A percentile compares a stretch with the other conserved stretches of the same genome.
These are phyloP conservation scores for Luscinia luscinia DNA, from an alignment of 2,797 vertebrate genomes.

Conservation along the genomic window DNA sequence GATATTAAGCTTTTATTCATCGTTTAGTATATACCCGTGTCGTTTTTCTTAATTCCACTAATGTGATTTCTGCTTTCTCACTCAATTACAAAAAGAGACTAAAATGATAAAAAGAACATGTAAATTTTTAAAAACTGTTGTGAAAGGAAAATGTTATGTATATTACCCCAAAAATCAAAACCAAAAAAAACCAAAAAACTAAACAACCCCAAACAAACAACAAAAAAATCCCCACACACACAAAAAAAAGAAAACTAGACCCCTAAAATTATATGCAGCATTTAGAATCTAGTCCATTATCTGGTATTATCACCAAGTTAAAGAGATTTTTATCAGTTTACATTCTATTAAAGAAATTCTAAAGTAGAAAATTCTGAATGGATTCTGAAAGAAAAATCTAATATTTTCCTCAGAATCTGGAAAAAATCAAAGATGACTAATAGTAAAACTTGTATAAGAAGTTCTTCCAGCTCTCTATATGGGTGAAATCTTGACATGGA, in stretches of 20 bases:
- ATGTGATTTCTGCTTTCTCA: not conserved
- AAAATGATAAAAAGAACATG: not conserved
- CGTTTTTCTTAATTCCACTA: not conserved
- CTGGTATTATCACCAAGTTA: not conserved
- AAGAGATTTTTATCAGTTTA: not conserved
- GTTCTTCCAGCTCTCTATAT: not conserved
- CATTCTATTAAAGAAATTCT: not conserved
- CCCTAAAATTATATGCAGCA: not conserved
- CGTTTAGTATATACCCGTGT: not conserved
- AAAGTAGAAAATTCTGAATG: not conserved
- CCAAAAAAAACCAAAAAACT: too few species aligned
- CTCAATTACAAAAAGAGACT: not conserved
- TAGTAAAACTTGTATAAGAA: not conserved
- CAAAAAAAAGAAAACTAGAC: not conserved
- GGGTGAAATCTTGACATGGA: not conserved
- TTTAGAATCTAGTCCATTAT: not conserved
- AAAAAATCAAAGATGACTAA: not conserved
- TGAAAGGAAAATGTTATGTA: not conserved
- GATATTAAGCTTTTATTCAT: not conserved
- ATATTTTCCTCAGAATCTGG: not conserved
- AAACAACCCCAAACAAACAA: not conserved
- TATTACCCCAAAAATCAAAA: not conserved
- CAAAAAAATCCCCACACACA: too few species aligned
- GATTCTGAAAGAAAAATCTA: not conserved
- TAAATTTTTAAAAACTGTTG: not conserved